Conservation (phyloP, 2,797 vertebrate genomes). For the Novumbra hubbsi region DNA sequence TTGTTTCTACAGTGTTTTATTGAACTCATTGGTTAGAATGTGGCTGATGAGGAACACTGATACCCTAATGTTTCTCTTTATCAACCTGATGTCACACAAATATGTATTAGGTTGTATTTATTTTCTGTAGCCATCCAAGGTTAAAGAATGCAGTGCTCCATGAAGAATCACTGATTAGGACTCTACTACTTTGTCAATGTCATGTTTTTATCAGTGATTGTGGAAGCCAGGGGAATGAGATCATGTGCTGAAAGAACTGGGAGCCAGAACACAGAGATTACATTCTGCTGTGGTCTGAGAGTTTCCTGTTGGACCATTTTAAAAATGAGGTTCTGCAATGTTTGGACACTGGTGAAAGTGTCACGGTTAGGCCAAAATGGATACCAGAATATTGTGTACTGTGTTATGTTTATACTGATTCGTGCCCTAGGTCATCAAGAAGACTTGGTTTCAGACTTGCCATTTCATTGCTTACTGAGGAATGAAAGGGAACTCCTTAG, state of each 20-base stretch:
- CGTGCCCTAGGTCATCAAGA: constrained; percentile 13
- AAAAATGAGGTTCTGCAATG: too few species aligned
- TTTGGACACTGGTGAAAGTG: too few species aligned
- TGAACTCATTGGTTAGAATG: too few species aligned
- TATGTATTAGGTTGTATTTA: background rate
- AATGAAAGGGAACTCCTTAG: too few species aligned
- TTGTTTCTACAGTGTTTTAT: too few species aligned
- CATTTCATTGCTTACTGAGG: too few species aligned
- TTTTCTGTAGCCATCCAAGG: background rate
- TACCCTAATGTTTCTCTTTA: background rate
- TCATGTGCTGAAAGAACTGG: constrained; percentile 17
- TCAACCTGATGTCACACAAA: background rate
- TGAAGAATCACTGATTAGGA: background rate
- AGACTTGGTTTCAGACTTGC: too few species aligned
- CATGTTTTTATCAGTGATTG: constrained; percentile 28
- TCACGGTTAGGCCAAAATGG: too few species aligned
- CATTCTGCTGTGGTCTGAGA: constrained; percentile 1
- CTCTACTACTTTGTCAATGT: background rate
- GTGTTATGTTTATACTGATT: too few species aligned
- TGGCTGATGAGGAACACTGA: background rate
- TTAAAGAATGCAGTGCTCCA: background rate
- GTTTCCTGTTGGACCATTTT: background rate
- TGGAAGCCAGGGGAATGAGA: constrained; percentile 23
- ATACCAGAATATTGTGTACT: too few species aligned
- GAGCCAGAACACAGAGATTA: constrained; percentile 10